Percentiles rank a stretch among this genome's conserved stretches.
phyloP scores from a whole-genome alignment of 1,140 invertebrate genomes.

The Lepidurus packardi region DNA sequence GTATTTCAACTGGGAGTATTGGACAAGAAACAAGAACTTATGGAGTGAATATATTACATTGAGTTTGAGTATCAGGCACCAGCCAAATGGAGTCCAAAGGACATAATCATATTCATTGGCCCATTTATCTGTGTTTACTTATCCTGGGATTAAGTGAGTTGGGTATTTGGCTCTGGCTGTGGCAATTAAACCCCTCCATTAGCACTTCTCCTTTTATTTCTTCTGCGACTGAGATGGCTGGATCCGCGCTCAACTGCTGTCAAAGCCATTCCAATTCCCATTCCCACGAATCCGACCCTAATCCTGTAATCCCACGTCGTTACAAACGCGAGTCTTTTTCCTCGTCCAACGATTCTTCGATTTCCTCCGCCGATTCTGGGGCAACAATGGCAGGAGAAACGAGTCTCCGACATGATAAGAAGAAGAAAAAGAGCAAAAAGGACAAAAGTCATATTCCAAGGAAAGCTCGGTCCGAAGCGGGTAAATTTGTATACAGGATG shows the following conservation, averaged over 20 bases:
- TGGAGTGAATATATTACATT: not conserved
- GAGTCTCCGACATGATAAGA: not conserved
- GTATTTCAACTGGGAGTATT: not conserved
- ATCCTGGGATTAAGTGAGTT: slow-evolving; percentile 1
- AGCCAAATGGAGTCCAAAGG: not conserved
- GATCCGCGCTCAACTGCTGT: not conserved
- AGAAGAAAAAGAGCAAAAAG: slow-evolving; percentile 1
- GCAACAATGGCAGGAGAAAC: not conserved
- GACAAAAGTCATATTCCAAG: not conserved
- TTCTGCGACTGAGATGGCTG: not conserved
- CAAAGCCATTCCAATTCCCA: not conserved
- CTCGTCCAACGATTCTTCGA: not conserved
- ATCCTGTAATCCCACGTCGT: slow-evolving; percentile 1
- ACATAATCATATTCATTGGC: not conserved
- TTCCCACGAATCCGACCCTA: not conserved
- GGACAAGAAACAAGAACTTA: not conserved
- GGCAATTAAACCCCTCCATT: not conserved
- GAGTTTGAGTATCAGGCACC: not conserved
- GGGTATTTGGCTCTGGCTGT: slow-evolving; percentile 13
- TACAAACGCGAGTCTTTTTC: not conserved
- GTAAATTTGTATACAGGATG: slow-evolving; percentile 1
- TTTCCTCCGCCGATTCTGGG: not conserved
- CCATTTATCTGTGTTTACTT: not conserved
- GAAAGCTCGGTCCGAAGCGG: not conserved
- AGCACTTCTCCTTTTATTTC: not conserved